Conservation (phyloP, 2,113 vertebrate genomes). For the Protobothrops mucrosquamatus region DNA sequence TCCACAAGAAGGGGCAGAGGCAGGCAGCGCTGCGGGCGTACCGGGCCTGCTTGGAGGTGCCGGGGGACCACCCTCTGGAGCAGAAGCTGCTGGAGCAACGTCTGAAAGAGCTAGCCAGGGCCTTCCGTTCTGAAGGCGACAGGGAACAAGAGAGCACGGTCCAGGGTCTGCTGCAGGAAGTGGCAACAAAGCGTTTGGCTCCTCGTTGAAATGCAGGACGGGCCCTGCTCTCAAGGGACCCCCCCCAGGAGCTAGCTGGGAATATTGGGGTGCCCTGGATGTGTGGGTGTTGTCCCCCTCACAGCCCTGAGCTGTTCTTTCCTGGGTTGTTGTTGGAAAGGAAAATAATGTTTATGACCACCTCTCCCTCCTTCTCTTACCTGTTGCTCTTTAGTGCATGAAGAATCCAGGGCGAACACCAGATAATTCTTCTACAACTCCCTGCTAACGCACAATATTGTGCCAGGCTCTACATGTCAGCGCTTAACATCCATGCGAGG, state of each 20-base stretch:
- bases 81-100: rapidly evolving
- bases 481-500: neutral
- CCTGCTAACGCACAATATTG: neutral
- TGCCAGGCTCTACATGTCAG: neutral
- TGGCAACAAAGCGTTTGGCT: rapidly evolving
- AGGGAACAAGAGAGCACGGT: rapidly evolving
- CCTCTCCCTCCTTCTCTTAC: neutral
- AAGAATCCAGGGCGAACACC: neutral
- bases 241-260: neutral
- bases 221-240: neutral
- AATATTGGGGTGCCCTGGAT: neutral
- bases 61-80: neutral
- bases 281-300: neutral
- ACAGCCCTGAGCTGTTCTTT: neutral
- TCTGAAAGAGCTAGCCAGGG: neutral
- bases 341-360: neutral
- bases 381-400: neutral
- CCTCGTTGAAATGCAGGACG: neutral
- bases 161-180: rapidly evolving
- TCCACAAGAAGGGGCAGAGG: neutral
- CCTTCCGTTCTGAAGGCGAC: neutral
- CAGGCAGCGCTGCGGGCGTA: neutral
- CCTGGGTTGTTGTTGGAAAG: neutral
- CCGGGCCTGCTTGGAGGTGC: neutral
- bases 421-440: neutral